phyloP scores from a whole-genome alignment of 2,888 invertebrate genomes.

The Tuta absoluta region DNA sequence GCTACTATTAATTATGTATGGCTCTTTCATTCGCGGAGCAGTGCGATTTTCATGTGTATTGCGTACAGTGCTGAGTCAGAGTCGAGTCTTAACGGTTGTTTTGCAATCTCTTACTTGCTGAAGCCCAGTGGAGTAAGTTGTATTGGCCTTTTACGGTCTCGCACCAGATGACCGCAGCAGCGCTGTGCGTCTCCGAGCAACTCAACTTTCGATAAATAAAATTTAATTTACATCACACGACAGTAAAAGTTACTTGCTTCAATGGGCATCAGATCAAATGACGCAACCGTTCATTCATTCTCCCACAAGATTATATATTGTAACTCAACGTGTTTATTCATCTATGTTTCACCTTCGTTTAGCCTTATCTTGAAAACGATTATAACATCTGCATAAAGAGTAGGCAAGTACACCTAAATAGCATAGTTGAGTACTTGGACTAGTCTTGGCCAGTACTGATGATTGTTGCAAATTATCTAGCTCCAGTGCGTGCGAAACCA shows the following conservation, averaged over 20 bases:
- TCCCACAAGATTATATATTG: slow-evolving; percentile 8
- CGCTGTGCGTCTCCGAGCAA: slow-evolving; percentile 28
- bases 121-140: slow-evolving; percentile 39
- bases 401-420: slow-evolving; percentile 4
- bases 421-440: slow-evolving; percentile 9
- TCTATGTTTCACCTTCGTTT: slow-evolving; percentile 22
- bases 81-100: slow-evolving; percentile 54
- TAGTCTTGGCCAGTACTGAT: slow-evolving; percentile 30
- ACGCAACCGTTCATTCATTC: slow-evolving; percentile 17
- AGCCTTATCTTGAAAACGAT: slow-evolving; percentile 22
- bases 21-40: slow-evolving; percentile 20
- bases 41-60: slow-evolving; percentile 35
- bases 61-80: slow-evolving; percentile 50
- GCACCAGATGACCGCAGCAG: slow-evolving; percentile 44
- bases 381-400: slow-evolving; percentile 18
- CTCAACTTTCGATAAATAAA: slow-evolving; percentile 33
- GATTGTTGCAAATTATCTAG: slow-evolving; percentile 41
- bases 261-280: slow-evolving; percentile 13
- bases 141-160: slow-evolving; percentile 56
- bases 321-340: background rate
- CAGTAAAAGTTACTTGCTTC: slow-evolving; percentile 36
- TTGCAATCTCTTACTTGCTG: slow-evolving; percentile 44
- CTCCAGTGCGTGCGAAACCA: slow-evolving; percentile 50
- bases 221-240: slow-evolving; percentile 33
- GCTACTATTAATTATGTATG: slow-evolving; percentile 4